Conservation (phyloP, 2,113 vertebrate genomes). For the Chloebia gouldiae region DNA sequence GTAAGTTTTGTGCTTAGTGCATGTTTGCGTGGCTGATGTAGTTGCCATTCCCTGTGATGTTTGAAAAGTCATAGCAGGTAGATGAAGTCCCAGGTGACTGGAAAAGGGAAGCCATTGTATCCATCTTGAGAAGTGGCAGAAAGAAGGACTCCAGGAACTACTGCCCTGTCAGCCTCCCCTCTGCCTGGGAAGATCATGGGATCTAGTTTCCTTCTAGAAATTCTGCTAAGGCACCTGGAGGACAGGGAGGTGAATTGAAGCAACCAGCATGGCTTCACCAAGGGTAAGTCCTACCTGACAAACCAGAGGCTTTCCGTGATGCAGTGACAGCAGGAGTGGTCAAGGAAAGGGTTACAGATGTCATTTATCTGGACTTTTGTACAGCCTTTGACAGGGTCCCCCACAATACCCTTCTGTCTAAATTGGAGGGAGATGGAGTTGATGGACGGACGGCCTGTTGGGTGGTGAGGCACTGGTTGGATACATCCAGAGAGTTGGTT, state of each 20-base stretch:
- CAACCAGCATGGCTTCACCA: background rate
- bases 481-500: background rate
- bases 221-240: background rate
- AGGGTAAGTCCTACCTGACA: background rate
- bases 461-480: background rate
- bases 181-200: background rate
- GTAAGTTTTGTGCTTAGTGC: background rate
- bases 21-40: background rate
- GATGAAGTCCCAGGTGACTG: background rate
- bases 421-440: background rate
- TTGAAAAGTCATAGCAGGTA: background rate
- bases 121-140: background rate
- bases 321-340: background rate
- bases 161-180: background rate
- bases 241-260: background rate
- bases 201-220: background rate
- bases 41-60: background rate
- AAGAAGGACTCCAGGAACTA: too few relatives aligned
- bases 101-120: background rate
- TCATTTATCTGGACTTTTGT: background rate
- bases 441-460: background rate
- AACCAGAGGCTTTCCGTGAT: background rate
- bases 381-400: background rate
- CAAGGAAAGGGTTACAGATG: background rate
- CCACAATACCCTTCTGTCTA: background rate